phyloP scores from a whole-genome alignment of 2,113 vertebrate genomes.

The Struthidea cinerea region DNA sequence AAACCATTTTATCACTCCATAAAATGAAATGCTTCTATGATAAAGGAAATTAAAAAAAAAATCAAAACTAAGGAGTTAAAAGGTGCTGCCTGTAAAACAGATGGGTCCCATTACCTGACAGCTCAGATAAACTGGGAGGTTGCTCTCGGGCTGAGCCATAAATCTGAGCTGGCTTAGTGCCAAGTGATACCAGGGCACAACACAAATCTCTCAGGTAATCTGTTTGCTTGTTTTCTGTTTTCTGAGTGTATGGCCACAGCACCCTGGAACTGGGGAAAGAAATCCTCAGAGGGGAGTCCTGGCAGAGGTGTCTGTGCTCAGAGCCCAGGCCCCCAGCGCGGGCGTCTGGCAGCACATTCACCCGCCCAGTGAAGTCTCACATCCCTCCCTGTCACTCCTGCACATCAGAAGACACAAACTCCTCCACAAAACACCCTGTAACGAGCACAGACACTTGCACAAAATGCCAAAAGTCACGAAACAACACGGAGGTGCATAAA shows the following conservation, averaged over 20 bases:
- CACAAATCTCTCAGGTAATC: neutral
- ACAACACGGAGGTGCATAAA: neutral
- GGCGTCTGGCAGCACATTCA: neutral
- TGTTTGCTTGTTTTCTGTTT: neutral
- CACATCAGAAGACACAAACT: neutral
- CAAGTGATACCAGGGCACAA: neutral
- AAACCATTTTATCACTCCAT: neutral
- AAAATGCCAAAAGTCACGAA: neutral
- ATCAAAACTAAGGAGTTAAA: neutral
- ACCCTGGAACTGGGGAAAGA: neutral
- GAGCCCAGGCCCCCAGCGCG: accelerated
- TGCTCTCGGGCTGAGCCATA: neutral
- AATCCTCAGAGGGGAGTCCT: neutral
- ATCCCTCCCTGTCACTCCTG: neutral
- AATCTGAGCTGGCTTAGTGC: neutral
- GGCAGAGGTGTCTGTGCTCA: neutral
- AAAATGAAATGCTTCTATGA: neutral
- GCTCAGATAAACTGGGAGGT: neutral
- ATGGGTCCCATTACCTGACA: neutral
- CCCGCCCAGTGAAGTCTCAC: neutral
- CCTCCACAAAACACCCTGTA: neutral
- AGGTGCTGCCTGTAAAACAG: neutral
- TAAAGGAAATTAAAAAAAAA: neutral
- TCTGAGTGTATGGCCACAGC: neutral
- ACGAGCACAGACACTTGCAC: neutral